Evolutionary conservation across 2,797 vertebrate genomes (phyloP), one percentile per base, ranked within the genome.

Genomic region (Percopsis omiscomaycus): DNA sequence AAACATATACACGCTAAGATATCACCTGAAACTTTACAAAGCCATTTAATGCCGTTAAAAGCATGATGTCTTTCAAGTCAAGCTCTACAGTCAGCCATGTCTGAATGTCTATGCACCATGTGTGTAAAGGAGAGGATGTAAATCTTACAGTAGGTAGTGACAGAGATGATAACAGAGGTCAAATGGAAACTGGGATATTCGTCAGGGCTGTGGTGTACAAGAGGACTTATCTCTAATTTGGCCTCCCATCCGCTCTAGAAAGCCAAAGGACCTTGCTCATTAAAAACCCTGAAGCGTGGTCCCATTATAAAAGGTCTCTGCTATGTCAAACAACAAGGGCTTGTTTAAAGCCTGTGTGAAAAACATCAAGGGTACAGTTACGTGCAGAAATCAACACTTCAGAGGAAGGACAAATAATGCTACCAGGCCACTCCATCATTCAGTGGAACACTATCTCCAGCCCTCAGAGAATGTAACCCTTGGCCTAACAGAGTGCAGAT

Each of bases 401-500:
- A 81, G 59, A 70, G 63, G 64, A 61, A 13, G 29, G 60, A 69
- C 55, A 12, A 86, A 78, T 87, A 90, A 90, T 85, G 81, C 84
- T 64, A 53, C 72, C 28, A 59, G 64, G 59, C 66, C 56, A 62
- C 86, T 84, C 79, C 75, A 77, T 88, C 86, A 84, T 73, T 91
- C 84, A 81, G 59, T 69, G 49, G 60, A 66, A 74, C 64, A 77
- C 69, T 79, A 52, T 69, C 47, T 69, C 52, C 3, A 30, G 68
- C 78, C 83, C 78, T 68, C 73, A 48, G 72, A 83, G 79, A 88
- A 84, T 49, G 70, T 54, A 74, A 88, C 88, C 86, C 78, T 70
- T 84, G 83, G 64, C 80, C 79, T 55, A 0, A 62, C 11, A 6
- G 4, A 66, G 61, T 69, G 86, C 91, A 92, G 89, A 90, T 91